A percentile compares a stretch with the other conserved stretches of the same genome.
These are phyloP conservation scores for Choristoneura rosaceana DNA, from an alignment of 2,888 invertebrate species.

Conservation along the genomic window DNA sequence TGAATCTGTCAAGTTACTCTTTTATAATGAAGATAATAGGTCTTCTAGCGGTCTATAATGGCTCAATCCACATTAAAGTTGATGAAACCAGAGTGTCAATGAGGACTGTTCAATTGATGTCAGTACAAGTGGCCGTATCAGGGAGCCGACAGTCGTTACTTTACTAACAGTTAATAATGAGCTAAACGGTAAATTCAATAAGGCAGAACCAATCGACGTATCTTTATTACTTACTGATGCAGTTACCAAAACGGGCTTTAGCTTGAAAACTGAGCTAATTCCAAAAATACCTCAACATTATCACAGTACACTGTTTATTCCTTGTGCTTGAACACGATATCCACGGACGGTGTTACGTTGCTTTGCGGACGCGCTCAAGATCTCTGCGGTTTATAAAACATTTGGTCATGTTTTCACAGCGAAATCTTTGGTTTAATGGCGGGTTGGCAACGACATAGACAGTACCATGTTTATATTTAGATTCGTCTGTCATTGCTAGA, in stretches of 20 bases:
- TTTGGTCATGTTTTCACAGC: not conserved
- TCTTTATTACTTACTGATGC: not conserved
- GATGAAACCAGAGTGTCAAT: not conserved
- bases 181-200: slow-evolving; percentile 6
- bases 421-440: not conserved
- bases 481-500: slow-evolving; percentile 10
- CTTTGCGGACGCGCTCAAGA: slow-evolving; percentile 9
- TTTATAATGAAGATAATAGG: too few species aligned
- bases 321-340: slow-evolving; percentile 2
- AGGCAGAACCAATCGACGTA: not conserved
- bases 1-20: too few species aligned
- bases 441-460: slow-evolving; percentile 4
- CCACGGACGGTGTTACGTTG: slow-evolving; percentile 13
- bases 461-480: slow-evolving; percentile 21
- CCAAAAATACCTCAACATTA: not conserved
- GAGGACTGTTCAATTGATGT: not conserved
- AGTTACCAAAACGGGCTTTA: slow-evolving; percentile 8
- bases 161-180: not conserved
- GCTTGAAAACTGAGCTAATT: not conserved
- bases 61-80: not conserved
- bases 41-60: not conserved
- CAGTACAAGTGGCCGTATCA: not conserved
- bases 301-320: slow-evolving; percentile 2
- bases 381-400: not conserved
- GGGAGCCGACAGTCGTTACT: not conserved